phyloP scores from a whole-genome alignment of 2,113 vertebrate species.

The Triplophysa rosa region DNA sequence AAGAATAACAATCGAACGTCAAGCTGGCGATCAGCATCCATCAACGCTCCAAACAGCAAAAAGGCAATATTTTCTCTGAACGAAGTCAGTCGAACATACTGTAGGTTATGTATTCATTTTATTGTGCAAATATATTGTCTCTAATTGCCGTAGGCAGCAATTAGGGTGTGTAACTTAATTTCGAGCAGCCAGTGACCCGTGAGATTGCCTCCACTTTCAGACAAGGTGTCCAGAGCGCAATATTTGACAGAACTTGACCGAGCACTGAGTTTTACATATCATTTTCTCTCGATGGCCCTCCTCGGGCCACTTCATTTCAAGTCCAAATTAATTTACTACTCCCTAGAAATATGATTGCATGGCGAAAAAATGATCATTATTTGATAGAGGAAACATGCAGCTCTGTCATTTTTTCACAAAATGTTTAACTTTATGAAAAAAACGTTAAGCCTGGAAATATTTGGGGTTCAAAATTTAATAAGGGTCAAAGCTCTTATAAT shows the following conservation, averaged over 20 bases:
- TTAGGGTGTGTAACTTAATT: conserved; percentile 33
- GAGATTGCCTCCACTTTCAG: conserved; percentile 25
- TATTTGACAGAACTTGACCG: conserved; percentile 20
- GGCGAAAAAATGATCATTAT: not conserved
- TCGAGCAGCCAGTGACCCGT: conserved; percentile 15
- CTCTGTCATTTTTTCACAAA: not conserved
- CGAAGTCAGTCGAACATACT: not conserved
- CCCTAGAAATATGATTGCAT: not conserved
- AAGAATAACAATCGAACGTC: not conserved
- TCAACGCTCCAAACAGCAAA: not conserved
- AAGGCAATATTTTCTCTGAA: not conserved
- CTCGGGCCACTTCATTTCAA: conserved; percentile 26
- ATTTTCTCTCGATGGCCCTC: not conserved
- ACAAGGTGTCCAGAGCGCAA: not conserved
- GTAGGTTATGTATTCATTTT: not conserved
- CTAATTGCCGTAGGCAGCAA: conserved; percentile 18
- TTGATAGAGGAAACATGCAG: not conserved
- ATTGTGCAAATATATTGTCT: not conserved
- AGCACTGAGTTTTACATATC: conserved; percentile 11
- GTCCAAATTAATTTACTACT: conserved; percentile 23
- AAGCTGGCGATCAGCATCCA: too few species aligned
- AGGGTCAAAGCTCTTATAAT: not conserved
- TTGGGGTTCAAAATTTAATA: conserved; percentile 36
- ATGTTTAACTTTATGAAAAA: not conserved
- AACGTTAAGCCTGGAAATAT: not conserved